Percentiles rank a stretch among this genome's conserved stretches.
Evolutionary conservation across 2,797 vertebrate genomes (phyloP).

Genomic region (Yasuhikotakia modesta): DNA sequence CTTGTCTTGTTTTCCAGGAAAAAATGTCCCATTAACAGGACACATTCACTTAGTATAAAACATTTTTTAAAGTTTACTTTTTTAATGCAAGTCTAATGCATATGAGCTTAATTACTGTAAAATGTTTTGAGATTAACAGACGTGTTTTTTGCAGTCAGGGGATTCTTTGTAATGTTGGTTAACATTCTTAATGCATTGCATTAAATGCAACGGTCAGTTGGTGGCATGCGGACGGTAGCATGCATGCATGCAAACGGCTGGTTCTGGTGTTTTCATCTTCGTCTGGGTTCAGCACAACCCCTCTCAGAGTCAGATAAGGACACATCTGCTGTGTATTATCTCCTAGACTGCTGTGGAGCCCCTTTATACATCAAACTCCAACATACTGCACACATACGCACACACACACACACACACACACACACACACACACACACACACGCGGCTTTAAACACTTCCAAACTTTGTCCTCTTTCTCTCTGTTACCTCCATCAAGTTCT

Average conservation of each 20-base stretch:
- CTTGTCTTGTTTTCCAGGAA: no score
- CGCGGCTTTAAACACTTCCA: slow-evolving; percentile 7
- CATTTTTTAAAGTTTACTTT: no score
- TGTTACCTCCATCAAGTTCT: neutral
- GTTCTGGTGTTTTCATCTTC: slow-evolving; percentile 23
- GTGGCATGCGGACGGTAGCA: neutral
- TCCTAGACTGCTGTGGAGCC: slow-evolving; percentile 53
- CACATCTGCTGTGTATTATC: slow-evolving; percentile 62
- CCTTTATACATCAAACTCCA: slow-evolving; percentile 50
- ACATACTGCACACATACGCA: slow-evolving; percentile 30
- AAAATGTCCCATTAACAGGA: no score
- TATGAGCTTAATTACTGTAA: neutral
- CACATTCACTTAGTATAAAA: no score
- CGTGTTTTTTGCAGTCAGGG: no score
- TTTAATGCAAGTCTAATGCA: no score
- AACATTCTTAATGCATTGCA: no score
- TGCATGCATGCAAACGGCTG: neutral
- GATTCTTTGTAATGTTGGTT: no score
- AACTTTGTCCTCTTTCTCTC: slow-evolving; percentile 5
- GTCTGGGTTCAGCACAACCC: slow-evolving; percentile 40
- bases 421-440: neutral
- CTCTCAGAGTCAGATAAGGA: slow-evolving; percentile 61
- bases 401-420: slow-evolving; percentile 27
- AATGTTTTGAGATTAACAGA: neutral
- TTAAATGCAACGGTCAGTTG: slow-evolving; percentile 12